Evolutionary conservation across 1,140 invertebrate genomes (phyloP).

Genomic region (Liolophura sinensis): DNA sequence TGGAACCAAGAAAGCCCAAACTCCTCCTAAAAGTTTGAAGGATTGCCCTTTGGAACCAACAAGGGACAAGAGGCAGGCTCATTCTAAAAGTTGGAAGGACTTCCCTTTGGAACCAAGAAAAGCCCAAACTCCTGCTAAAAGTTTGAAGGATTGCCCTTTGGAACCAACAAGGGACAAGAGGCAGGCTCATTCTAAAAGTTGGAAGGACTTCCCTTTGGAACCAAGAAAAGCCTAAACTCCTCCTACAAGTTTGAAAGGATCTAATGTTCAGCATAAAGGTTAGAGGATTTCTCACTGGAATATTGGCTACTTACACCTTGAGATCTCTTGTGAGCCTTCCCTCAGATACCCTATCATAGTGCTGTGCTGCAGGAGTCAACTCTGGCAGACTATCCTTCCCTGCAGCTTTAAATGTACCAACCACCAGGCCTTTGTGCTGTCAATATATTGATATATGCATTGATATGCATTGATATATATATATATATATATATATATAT

Average conservation of each 20-base stretch:
- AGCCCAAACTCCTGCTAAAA: background rate
- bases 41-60: too few relatives aligned
- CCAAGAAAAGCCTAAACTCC: background rate
- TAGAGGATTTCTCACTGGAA: constrained; percentile 3
- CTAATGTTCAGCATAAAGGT: background rate
- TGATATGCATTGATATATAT: too few relatives aligned
- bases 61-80: too few relatives aligned
- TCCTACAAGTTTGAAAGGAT: background rate
- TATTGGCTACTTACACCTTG: constrained; percentile 61
- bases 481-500: too few relatives aligned
- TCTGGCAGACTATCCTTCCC: constrained; percentile 51
- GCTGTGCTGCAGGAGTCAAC: constrained; percentile 62
- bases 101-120: background rate
- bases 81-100: background rate
- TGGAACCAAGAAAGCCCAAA: too few relatives aligned
- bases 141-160: too few relatives aligned
- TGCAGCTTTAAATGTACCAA: constrained; percentile 61
- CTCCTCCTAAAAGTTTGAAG: too few relatives aligned
- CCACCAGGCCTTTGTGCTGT: constrained; percentile 63
- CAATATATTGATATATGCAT: constrained; percentile 9
- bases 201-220: background rate
- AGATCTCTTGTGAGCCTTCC: constrained; percentile 62
- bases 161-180: too few relatives aligned
- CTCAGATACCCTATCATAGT: constrained; percentile 60
- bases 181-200: too few relatives aligned